Evolutionary conservation across 2,888 invertebrate genomes (phyloP).

Genomic region (Argyresthia albistria): DNA sequence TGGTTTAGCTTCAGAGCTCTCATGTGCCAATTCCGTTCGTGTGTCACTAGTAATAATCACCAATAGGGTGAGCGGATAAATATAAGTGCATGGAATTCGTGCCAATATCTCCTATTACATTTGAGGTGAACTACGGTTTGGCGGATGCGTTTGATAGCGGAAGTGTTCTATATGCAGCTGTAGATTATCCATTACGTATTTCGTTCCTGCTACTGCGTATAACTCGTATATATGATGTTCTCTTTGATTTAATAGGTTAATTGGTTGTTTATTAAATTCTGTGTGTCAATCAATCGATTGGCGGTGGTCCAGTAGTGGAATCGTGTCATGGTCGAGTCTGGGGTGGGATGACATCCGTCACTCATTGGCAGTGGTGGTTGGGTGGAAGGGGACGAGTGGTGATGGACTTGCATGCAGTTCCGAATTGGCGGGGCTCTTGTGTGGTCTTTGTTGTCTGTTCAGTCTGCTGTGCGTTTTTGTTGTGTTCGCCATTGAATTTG

Average conservation of each 20-base stretch:
- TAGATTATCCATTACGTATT: too few species aligned
- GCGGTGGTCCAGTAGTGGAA: slow-evolving; percentile 29
- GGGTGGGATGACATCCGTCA: slow-evolving; percentile 33
- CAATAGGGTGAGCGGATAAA: slow-evolving; percentile 52
- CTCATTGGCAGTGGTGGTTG: slow-evolving; percentile 21
- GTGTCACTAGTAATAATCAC: slow-evolving; percentile 41
- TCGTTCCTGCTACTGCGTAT: too few species aligned
- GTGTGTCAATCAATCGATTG: slow-evolving; percentile 20
- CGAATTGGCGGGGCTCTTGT: slow-evolving; percentile 30
- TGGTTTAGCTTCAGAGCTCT: slow-evolving; percentile 23
- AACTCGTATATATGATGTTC: not conserved
- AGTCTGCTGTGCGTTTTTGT: slow-evolving; percentile 14
- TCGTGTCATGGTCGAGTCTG: slow-evolving; percentile 44
- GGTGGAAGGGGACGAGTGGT: slow-evolving; percentile 24
- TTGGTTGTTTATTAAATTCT: not conserved
- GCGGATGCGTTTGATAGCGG: not conserved
- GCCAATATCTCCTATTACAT: slow-evolving; percentile 35
- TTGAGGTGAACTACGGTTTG: not conserved
- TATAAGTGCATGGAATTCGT: slow-evolving; percentile 41
- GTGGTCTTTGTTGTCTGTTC: slow-evolving; percentile 14
- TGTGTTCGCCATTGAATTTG: not conserved
- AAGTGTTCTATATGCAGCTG: not conserved
- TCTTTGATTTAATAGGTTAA: not conserved
- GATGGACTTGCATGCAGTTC: slow-evolving; percentile 25
- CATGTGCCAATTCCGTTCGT: slow-evolving; percentile 44